These are phyloP conservation scores for Botrylloides violaceus DNA, from an alignment of 23 tunicate genomes.

Conservation along the genomic window DNA sequence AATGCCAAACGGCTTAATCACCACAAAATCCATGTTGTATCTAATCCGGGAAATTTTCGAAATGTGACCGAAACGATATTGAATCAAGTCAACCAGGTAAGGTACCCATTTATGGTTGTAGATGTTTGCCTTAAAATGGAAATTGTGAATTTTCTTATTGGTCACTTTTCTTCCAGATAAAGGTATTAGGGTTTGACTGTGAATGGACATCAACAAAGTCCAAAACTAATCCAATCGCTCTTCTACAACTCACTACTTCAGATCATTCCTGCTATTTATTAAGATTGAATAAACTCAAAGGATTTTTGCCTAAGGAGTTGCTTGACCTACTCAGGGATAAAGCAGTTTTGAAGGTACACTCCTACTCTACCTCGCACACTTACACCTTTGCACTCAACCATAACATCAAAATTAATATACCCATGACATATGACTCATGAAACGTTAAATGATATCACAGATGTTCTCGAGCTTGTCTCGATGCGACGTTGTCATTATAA, in stretches of 20 bases:
- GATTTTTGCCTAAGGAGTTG: slow-evolving; percentile 28
- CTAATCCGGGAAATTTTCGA: neutral
- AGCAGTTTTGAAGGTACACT: slow-evolving; percentile 49
- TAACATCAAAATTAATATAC: too few species aligned
- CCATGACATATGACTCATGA: too few species aligned
- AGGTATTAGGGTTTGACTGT: slow-evolving; percentile 83
- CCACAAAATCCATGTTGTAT: neutral
- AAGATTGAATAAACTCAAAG: slow-evolving; percentile 27
- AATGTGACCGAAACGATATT: neutral
- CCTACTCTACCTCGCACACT: too few species aligned
- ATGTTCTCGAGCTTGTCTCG: too few species aligned
- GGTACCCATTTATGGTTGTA: too few species aligned
- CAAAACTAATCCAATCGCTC: slow-evolving; percentile 44
- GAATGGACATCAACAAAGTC: slow-evolving; percentile 54
- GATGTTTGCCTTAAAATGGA: too few species aligned
- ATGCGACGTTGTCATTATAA: too few species aligned
- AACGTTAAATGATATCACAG: too few species aligned
- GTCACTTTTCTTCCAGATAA: slow-evolving; percentile 23
- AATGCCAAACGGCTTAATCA: neutral
- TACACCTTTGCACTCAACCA: too few species aligned
- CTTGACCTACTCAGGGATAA: slow-evolving; percentile 26
- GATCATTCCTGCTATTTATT: slow-evolving; percentile 40
- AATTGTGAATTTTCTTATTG: neutral
- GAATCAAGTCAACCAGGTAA: neutral
- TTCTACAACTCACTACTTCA: slow-evolving; percentile 62